phyloP scores from a whole-genome alignment of 2,888 invertebrate genomes.

The Meiosimyza decipiens region DNA sequence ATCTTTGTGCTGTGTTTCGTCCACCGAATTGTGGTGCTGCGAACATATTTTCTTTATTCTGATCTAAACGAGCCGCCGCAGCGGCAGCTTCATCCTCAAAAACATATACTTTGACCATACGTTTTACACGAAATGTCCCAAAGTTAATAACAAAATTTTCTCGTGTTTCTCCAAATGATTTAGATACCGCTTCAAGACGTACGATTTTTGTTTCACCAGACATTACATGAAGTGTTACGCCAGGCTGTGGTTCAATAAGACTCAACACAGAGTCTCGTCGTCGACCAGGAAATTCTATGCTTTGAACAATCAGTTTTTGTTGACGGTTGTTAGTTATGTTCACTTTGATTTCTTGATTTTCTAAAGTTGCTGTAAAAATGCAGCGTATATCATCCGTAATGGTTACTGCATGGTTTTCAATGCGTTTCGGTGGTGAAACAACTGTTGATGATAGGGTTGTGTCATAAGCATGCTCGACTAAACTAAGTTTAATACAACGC shows the following conservation, averaged over 20 bases:
- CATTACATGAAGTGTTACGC: background rate
- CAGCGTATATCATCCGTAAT: constrained; percentile 69
- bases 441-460: constrained; percentile 24
- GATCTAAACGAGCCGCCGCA: constrained; percentile 38
- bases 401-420: constrained; percentile 68
- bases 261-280: constrained; percentile 47
- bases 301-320: constrained; percentile 41
- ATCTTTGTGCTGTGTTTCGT: constrained; percentile 44
- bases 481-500: constrained; percentile 55
- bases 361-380: constrained; percentile 65
- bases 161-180: constrained; percentile 52
- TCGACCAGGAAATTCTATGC: constrained; percentile 41
- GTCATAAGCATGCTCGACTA: constrained; percentile 49
- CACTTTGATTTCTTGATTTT: constrained; percentile 53
- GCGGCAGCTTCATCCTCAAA: constrained; percentile 50
- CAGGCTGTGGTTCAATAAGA: constrained; percentile 47
- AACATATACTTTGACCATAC: constrained; percentile 54
- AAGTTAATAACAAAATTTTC: constrained; percentile 53
- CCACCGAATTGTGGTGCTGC: constrained; percentile 24
- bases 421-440: background rate
- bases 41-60: constrained; percentile 21
- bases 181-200: constrained; percentile 49
- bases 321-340: constrained; percentile 50
- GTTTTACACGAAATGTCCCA: constrained; percentile 51
- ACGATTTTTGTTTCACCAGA: constrained; percentile 36